Evolutionary conservation across 2,113 vertebrate species (phyloP), one percentile per base, ranked within the genome.

Genomic region (Podarcis cretensis): DNA sequence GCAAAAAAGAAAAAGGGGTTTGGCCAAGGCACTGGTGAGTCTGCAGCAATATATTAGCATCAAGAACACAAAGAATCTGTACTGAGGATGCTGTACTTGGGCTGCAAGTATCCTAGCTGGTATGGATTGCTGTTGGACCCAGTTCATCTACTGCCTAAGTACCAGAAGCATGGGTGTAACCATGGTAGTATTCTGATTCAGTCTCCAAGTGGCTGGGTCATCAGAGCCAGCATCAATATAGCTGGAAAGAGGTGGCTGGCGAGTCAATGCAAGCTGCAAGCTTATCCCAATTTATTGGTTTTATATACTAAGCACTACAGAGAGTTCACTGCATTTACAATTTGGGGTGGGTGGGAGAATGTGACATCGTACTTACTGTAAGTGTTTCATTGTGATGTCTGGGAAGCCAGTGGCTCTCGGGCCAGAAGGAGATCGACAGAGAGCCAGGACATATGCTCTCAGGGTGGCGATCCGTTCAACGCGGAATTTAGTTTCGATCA

Each of bases 401-500:
- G 99, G 99, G 95, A 98, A 99, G 68, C 99, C 99, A 0, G 96
- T 97, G 79, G 98, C 98, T 87, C 99, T 96, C 75, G 98, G 96
- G 4, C 99, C 99, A 0, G 98, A 99, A 0, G 99, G 99, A 0
- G 98, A 98, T 0, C 99, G 98, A 93, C 99, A 99, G 48, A 99
- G 96, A 0, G 99, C 98, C 95, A 99, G 96, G 76, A 99, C 97
- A 0, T 99, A 98, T 0, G 99, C 99, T 1, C 98, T 96, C 13
- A 99, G 97, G 0, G 99, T 99, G 0, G 99, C 99, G 2, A 99
- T 97, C 21, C 99, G 97, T 94, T 99, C 99, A 1, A 97, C 98
- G 0, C 98, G 98, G 93, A 99, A 99, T 89, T 98, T 99, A 0
- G 96, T 97, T 82, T 99, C 98, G 0, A 99, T 99, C 69, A 99